Base-by-base conservation (phyloP, 2,113 vertebrate species). In the Nothocercus julius region DNA sequence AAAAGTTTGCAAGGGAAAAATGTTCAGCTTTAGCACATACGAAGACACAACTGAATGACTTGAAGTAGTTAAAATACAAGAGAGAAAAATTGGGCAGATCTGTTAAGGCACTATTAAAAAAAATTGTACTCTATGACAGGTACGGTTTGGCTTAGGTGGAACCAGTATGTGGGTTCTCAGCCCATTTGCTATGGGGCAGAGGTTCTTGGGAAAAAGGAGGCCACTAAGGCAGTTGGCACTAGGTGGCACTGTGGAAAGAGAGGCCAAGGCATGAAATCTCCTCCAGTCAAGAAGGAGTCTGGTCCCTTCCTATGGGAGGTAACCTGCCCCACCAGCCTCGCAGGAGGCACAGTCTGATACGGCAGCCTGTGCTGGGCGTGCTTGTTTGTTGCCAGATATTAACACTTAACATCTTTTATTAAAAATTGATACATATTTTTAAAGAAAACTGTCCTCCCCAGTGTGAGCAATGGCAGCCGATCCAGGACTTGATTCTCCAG, bases 231-330 rank as follows among this genome's bases (percentile, higher is more conserved):
- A 14, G 27, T 7, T 79, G 84, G 85, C 86, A 30, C 53, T 87
- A 80, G 67, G 63, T 90, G 92, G 77, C 88, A 87, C 74, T 77
- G 17, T 7, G 88, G 45, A 68, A 89, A 51, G 93, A 87, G 66
- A 69, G 81, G 74, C 74, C 82, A 21, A 64, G 69, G 49, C 70
- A 49, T 64, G 49, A 62, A 79, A 67, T 51, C 24, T 45, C 72
- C 74, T 87, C 40, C 6, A 69, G 75, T 67, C 89, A 84, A 42
- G 69, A 86, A 34, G 6, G 25, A 44, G 49, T 20, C 67, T 69
- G 49, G 53, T 20, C 67, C 66, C 32, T 54, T 90, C 56, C 59
- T 62, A 12, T 59, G 67, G 32, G 53, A 0, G 2, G 17, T 61
- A 78, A 6, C 30, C 64, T 77, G 61, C 32, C 20, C 32, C 0